Conservation (phyloP, 1,140 invertebrate genomes). For the Brachionus angularis region DNA sequence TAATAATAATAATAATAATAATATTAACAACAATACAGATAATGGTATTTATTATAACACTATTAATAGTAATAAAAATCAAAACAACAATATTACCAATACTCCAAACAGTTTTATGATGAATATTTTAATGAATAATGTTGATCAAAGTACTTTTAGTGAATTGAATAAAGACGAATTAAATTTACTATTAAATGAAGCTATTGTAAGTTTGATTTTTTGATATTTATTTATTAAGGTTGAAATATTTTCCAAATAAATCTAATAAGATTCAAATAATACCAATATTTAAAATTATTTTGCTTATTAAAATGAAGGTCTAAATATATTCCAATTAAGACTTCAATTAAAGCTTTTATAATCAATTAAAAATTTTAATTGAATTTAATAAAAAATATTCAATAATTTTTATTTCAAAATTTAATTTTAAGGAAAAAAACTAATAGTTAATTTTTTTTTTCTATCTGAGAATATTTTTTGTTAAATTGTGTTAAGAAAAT, state of each 20-base stretch:
- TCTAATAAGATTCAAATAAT: too few relatives aligned
- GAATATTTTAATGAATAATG: conserved; percentile 28
- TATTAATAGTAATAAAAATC: not conserved
- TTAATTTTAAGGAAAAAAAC: too few relatives aligned
- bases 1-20: too few relatives aligned
- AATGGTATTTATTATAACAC: not conserved
- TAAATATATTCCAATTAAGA: too few relatives aligned
- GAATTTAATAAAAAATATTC: conserved; percentile 10
- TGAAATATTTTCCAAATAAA: too few relatives aligned
- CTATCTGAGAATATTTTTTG: not conserved
- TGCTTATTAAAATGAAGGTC: too few relatives aligned
- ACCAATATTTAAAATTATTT: too few relatives aligned
- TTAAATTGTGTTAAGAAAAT: conserved; percentile 3
- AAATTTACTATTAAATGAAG: conserved; percentile 30
- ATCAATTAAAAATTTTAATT: too few relatives aligned
- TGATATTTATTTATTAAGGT: too few relatives aligned
- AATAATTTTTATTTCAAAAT: not conserved
- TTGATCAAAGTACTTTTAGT: conserved; percentile 1
- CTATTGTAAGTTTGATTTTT: too few relatives aligned
- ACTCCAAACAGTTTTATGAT: conserved; percentile 42
- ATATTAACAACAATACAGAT: not conserved
- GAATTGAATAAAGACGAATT: conserved; percentile 30
- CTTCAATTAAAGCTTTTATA: too few relatives aligned
- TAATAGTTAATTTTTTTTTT: not conserved
- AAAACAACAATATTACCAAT: conserved; percentile 2